phyloP scores from a whole-genome alignment of 2,113 vertebrate species.

The Xiphophorus couchianus region DNA sequence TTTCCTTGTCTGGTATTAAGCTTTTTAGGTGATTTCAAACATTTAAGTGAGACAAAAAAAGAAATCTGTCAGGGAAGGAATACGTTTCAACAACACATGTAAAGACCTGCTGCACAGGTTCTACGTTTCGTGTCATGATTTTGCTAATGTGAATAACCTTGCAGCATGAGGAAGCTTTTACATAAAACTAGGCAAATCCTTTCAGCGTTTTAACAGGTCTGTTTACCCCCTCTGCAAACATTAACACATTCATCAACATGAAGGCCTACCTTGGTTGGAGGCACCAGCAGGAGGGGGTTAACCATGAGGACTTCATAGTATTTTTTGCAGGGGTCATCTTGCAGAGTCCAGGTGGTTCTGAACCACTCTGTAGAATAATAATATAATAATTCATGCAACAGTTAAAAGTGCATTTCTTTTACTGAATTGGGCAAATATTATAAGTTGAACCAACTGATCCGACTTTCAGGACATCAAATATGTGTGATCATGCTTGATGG shows the following conservation, averaged over 20 bases:
- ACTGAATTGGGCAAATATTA: background rate
- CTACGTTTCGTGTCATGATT: background rate
- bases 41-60: background rate
- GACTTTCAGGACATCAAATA: background rate
- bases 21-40: background rate
- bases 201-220: background rate
- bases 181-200: background rate
- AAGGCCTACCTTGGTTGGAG: conserved; percentile 88
- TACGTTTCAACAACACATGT: background rate
- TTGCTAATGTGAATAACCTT: background rate
- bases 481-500: background rate
- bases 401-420: background rate
- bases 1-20: no score
- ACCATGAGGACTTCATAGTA: conserved; percentile 91
- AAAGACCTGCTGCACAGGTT: background rate
- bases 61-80: background rate
- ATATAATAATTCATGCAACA: background rate
- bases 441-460: background rate
- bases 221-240: background rate
- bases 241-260: background rate
- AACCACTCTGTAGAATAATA: conserved; percentile 81
- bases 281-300: conserved; percentile 88
- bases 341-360: conserved; percentile 84
- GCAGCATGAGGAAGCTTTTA: background rate
- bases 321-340: conserved; percentile 90